Evolutionary conservation across 1,140 invertebrate genomes (phyloP).

Genomic region (Gryllus bimaculatus): DNA sequence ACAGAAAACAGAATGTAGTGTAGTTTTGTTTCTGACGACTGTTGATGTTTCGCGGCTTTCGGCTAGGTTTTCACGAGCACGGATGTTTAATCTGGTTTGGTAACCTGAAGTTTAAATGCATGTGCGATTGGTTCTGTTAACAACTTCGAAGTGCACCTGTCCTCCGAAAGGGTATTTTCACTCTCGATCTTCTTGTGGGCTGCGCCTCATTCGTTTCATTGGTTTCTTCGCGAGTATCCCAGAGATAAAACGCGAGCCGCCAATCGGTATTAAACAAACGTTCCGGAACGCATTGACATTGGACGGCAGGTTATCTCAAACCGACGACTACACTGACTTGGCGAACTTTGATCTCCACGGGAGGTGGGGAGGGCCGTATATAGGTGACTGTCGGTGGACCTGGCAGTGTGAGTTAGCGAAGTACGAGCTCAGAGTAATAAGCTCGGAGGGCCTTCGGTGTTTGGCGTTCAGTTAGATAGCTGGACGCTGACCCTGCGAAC

Average conservation of each 20-base stretch:
- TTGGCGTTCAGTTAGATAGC: neutral
- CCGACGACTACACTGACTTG: neutral
- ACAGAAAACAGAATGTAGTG: no score
- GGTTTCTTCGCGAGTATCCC: neutral
- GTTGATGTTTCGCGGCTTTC: no score
- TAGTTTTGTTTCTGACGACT: no score
- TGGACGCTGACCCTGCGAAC: neutral
- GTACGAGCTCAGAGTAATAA: neutral
- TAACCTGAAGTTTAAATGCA: no score
- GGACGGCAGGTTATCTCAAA: neutral
- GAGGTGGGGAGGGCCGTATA: neutral
- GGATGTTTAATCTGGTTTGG: no score
- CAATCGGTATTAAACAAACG: neutral
- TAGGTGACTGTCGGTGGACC: neutral
- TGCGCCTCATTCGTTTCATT: neutral
- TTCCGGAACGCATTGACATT: neutral
- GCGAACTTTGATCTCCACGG: neutral
- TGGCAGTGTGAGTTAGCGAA: neutral
- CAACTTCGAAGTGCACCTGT: neutral
- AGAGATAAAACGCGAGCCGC: neutral
- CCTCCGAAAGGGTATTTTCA: neutral
- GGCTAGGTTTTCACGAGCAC: no score
- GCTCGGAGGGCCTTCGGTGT: neutral
- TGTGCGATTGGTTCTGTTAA: neutral
- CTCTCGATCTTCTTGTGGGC: neutral